Conservation (phyloP, 1,140 invertebrate genomes). For the Melanaphis sacchari region DNA sequence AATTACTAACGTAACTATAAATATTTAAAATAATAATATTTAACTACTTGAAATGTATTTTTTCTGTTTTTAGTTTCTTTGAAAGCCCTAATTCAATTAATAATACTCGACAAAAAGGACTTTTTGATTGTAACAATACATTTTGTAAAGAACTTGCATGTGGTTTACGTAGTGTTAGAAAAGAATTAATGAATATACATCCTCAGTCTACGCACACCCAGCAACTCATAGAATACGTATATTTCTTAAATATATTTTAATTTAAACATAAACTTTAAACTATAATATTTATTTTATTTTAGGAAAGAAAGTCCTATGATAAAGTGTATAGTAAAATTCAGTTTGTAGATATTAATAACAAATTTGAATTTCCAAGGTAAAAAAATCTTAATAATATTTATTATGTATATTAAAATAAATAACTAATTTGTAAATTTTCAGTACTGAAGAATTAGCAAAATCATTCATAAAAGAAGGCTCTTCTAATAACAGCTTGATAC, state of each 20-base stretch:
- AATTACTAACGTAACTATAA: conserved; percentile 38
- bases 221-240: conserved; percentile 36
- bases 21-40: background rate
- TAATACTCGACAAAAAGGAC: conserved; percentile 22
- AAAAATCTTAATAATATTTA: background rate
- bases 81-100: conserved; percentile 26
- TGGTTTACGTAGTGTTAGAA: conserved; percentile 41
- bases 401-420: background rate
- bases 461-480: background rate
- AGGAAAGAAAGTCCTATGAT: background rate
- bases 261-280: background rate
- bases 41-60: background rate
- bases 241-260: background rate
- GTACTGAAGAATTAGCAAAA: conserved; percentile 46
- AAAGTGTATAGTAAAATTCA: conserved; percentile 24
- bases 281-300: conserved; percentile 18
- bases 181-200: conserved; percentile 43
- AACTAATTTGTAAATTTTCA: background rate
- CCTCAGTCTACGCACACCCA: background rate
- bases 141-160: conserved; percentile 45
- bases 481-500: conserved; percentile 37
- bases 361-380: conserved; percentile 51
- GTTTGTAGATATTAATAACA: background rate
- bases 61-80: conserved; percentile 35
- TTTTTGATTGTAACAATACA: conserved; percentile 22